Evolutionary conservation across 23 tunicate species (phyloP).

Genomic region (Clavelina lepadiformis): DNA sequence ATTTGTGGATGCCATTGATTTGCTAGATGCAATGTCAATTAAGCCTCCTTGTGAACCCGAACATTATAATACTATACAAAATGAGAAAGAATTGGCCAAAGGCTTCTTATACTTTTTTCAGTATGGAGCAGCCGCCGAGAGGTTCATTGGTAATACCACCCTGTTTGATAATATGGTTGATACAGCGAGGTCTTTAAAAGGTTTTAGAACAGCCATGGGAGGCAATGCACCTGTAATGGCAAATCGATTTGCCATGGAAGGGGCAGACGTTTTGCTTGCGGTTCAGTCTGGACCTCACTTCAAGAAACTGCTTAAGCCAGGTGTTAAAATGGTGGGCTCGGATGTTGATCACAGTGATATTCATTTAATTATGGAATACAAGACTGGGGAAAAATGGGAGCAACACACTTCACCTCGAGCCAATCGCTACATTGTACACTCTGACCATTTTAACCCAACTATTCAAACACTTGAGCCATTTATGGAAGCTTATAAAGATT

Average conservation of each 20-base stretch:
- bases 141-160: conserved; percentile 37
- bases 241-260: conserved; percentile 82
- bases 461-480: conserved; percentile 63
- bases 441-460: conserved; percentile 76
- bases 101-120: conserved; percentile 76
- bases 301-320: conserved; percentile 24
- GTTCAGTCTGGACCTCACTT: conserved; percentile 50
- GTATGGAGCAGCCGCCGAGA: conserved; percentile 89
- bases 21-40: conserved; percentile 33
- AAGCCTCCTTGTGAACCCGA: conserved; percentile 26
- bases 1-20: conserved; percentile 73
- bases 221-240: conserved; percentile 99
- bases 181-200: conserved; percentile 22
- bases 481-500: conserved; percentile 23
- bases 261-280: conserved; percentile 78
- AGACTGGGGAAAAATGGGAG: conserved; percentile 88
- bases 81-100: conserved; percentile 48
- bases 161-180: conserved; percentile 49
- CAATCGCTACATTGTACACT: conserved; percentile 63
- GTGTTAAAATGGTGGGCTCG: conserved; percentile 36
- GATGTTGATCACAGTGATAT: conserved; percentile 55
- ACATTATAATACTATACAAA: conserved; percentile 40
- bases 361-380: conserved; percentile 92
- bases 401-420: conserved; percentile 52
- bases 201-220: conserved; percentile 36